These are phyloP conservation scores for Albula glossodonta DNA, from an alignment of 2,113 vertebrate genomes.

Conservation along the genomic window DNA sequence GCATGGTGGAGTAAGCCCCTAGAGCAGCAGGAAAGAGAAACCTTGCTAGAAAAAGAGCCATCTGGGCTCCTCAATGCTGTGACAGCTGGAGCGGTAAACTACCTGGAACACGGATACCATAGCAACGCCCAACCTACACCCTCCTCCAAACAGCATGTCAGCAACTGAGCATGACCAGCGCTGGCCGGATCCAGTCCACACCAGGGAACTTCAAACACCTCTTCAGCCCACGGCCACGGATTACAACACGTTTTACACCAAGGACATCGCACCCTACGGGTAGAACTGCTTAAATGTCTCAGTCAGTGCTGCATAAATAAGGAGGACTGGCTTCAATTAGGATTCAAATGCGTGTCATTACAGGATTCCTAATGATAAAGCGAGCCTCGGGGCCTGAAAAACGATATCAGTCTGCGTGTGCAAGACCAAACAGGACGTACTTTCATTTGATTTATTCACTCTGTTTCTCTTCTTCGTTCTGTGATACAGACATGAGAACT, in stretches of 20 bases:
- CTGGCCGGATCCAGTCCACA: neutral
- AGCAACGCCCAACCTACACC: neutral
- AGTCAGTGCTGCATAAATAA: conserved; percentile 25
- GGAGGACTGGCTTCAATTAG: conserved; percentile 20
- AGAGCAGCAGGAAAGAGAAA: neutral
- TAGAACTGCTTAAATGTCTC: conserved; percentile 8
- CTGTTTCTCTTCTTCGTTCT: neutral
- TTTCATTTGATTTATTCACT: neutral
- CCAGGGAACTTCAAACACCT: neutral
- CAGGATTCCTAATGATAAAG: conserved; percentile 11
- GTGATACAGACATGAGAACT: neutral
- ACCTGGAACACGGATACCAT: neutral
- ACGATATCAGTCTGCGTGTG: neutral
- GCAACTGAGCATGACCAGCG: neutral
- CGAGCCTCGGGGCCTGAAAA: conserved; percentile 16
- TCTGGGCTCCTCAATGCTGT: neutral
- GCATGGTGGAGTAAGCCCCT: neutral
- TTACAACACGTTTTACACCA: neutral
- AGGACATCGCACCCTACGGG: conserved; percentile 13
- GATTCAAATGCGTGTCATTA: conserved; percentile 25
- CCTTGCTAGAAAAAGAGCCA: neutral
- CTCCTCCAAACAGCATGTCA: neutral
- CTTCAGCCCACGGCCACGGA: neutral
- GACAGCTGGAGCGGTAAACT: neutral
- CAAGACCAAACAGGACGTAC: neutral